These are phyloP conservation scores for Agelaius tricolor DNA, from an alignment of 2,113 vertebrate species.

Conservation along the genomic window DNA sequence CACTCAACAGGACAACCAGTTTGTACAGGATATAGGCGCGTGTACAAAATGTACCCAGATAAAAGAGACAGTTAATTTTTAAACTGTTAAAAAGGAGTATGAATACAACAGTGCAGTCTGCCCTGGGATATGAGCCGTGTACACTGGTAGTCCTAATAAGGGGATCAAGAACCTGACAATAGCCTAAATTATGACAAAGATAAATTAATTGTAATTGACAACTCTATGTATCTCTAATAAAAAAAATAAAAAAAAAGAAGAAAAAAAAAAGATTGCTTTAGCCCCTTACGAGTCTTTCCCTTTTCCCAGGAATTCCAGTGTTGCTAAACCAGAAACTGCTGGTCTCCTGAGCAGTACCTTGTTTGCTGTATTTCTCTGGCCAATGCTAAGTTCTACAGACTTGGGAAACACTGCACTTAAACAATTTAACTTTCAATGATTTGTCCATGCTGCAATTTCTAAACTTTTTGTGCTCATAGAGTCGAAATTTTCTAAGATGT, in stretches of 20 bases:
- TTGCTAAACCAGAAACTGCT: background rate
- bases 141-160: background rate
- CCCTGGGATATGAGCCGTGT: background rate
- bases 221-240: background rate
- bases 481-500: background rate
- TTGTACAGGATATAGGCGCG: background rate
- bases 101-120: background rate
- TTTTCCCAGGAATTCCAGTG: background rate
- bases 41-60: constrained; percentile 31
- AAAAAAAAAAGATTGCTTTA: accelerated
- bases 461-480: background rate
- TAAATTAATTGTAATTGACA: background rate
- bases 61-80: constrained; percentile 26
- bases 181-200: background rate
- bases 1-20: constrained; percentile 50
- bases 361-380: background rate
- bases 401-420: background rate
- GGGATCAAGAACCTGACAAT: background rate
- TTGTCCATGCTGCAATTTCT: background rate
- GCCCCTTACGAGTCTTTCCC: background rate
- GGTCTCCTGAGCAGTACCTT: background rate
- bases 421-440: background rate
- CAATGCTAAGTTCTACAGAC: background rate
- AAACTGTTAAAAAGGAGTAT: background rate
- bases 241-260: background rate